Base-by-base conservation (phyloP, 2,797 vertebrate species). In the Falco berigora region DNA sequence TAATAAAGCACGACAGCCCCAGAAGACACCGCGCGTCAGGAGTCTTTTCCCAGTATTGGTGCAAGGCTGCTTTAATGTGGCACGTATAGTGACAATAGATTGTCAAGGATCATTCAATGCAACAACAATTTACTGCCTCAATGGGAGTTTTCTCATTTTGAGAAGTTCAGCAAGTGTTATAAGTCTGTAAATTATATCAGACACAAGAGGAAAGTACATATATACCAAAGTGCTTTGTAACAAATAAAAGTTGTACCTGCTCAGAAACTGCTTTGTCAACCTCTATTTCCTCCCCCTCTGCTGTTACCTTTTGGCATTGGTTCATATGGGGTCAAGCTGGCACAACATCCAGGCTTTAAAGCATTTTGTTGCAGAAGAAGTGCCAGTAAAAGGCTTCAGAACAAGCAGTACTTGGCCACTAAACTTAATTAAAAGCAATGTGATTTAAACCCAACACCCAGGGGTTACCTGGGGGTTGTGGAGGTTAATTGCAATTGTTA, bases 401-500 rank as follows among this genome's bases (percentile, higher is more conserved):
- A 85, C 83, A 80, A 85, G 53, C 42, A 53, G 50, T 25, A 27
- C 49, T 91, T 62, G 40, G 63, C 38, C 71, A 56, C 52, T 59
- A 47, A 87, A 73, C 44, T 82, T 92, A 90, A 95, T 96, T 93
- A 96, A 90, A 95, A 88, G 50, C 59, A n/a, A 11, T 10, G 30
- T 55, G 38, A 74, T 93, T 90, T 84, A 52, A 88, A 71, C 6
- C 7, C 42, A 44, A 8, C 4, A 3, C 19, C 46, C 14, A 1
- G 24, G 49, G 46, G 69, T 72, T 53, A 78, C 21, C 49, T 14
- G 61, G 22, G 16, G 21, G 44, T 16, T 62, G 52, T 20, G 68
- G 17, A 67, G 50, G 69, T 86, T 96, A 94, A 94, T 86, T 92
- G 66, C 46, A 49, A 23, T 63, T 79, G 69, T 67, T 56, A 38